Conservation (phyloP, 2,113 vertebrate species). For the Cyprinodon variegatus region DNA sequence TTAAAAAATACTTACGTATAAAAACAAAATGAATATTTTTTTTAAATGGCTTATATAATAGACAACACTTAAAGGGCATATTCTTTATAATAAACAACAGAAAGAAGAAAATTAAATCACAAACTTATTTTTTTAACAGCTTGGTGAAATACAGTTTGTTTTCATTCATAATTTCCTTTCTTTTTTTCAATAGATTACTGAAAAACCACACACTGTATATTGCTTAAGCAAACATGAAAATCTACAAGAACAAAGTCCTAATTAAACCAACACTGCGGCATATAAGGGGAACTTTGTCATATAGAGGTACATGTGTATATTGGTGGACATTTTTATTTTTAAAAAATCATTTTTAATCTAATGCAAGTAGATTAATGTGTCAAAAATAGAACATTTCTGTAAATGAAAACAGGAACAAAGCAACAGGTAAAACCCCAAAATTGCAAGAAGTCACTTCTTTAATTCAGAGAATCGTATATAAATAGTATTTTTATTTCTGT, state of each 20-base stretch:
- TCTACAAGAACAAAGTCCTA: neutral
- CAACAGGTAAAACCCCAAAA: neutral
- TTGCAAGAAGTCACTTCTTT: neutral
- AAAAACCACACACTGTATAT: neutral
- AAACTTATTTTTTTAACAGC: slow-evolving; percentile 11
- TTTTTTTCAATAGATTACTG: neutral
- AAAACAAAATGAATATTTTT: slow-evolving; percentile 27
- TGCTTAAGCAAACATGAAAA: neutral
- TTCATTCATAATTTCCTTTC: neutral
- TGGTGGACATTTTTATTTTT: slow-evolving; percentile 19
- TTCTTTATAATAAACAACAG: neutral
- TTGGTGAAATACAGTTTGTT: neutral
- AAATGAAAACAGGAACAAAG: neutral
- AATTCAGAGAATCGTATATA: neutral
- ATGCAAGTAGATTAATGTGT: neutral
- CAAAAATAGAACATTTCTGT: neutral
- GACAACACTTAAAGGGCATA: slow-evolving; percentile 8
- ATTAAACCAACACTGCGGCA: neutral
- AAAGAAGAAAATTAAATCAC: slow-evolving; percentile 20
- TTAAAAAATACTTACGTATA: slow-evolving; percentile 39
- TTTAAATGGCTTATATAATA: slow-evolving; percentile 40
- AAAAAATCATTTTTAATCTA: slow-evolving; percentile 41
- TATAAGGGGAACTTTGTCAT: neutral
- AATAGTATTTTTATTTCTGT: neutral
- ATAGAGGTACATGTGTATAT: neutral